A percentile compares a stretch with the other conserved stretches of the same genome.
Evolutionary conservation across 2,888 invertebrate genomes (phyloP).

Genomic region (Tigriopus californicus): DNA sequence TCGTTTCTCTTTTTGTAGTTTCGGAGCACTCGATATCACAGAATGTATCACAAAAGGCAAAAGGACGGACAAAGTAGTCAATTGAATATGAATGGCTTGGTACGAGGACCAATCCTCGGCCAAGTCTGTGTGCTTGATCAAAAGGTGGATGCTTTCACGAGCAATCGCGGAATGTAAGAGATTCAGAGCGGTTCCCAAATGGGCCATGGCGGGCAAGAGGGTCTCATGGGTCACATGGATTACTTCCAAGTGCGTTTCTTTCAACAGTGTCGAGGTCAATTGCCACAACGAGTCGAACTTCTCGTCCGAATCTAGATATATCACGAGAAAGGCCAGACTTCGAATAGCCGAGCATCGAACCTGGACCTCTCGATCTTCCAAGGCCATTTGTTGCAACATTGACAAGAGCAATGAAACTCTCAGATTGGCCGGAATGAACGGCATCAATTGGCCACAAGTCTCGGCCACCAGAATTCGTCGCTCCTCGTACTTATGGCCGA

Average conservation of each 20-base stretch:
- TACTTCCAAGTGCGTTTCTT: constrained; percentile 37
- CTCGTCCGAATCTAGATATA: constrained; percentile 37
- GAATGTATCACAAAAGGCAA: constrained; percentile 1
- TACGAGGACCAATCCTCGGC: neutral
- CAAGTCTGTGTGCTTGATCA: neutral
- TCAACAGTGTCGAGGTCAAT: constrained; percentile 37
- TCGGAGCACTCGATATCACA: neutral
- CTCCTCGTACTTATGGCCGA: constrained; percentile 45
- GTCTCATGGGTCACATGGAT: constrained; percentile 34
- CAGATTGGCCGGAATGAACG: constrained; percentile 40
- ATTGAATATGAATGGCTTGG: neutral
- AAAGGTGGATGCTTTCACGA: neutral
- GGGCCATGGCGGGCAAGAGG: constrained; percentile 37
- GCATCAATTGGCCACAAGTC: constrained; percentile 43
- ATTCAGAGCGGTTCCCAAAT: too few species aligned
- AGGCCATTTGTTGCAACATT: constrained; percentile 48
- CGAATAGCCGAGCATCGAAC: constrained; percentile 42
- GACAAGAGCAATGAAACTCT: constrained; percentile 46
- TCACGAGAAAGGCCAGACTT: constrained; percentile 40
- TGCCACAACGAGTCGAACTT: constrained; percentile 26
- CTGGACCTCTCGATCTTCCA: constrained; percentile 41
- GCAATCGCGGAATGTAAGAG: neutral
- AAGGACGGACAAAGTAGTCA: constrained; percentile 5
- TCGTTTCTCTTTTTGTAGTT: too few species aligned
- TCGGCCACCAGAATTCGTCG: constrained; percentile 45